Evolutionary conservation across 2,113 vertebrate genomes (phyloP).

Genomic region (Clarias batrachus): DNA sequence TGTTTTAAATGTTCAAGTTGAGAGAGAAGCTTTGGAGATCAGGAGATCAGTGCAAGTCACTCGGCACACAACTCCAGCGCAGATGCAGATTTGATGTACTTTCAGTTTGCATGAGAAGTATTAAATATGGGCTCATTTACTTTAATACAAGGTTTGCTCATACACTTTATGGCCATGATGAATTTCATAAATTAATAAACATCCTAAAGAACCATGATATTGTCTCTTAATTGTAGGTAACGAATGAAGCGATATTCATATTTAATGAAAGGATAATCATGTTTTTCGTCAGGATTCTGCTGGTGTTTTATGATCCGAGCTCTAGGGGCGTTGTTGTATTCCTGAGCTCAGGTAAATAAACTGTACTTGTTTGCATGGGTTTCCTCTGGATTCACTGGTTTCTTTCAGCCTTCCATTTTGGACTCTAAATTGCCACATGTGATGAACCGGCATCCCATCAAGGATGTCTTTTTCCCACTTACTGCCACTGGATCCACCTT

Average conservation of each 20-base stretch:
- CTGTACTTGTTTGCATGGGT: background rate
- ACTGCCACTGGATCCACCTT: background rate
- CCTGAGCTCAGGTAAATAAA: background rate
- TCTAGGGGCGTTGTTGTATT: background rate
- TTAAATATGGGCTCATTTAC: slow-evolving; percentile 38
- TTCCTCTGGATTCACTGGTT: background rate
- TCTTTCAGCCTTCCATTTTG: background rate
- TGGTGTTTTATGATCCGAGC: background rate
- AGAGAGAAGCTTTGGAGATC: slow-evolving; percentile 20
- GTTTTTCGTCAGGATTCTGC: background rate
- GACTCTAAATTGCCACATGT: background rate
- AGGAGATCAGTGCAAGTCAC: background rate
- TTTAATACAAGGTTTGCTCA: background rate
- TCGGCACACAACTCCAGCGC: background rate
- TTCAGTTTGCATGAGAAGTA: slow-evolving; percentile 35
- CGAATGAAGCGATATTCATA: background rate
- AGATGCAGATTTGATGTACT: slow-evolving; percentile 50
- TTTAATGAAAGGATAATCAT: background rate
- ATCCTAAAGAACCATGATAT: background rate
- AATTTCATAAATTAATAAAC: slow-evolving; percentile 47
- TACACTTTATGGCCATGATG: background rate
- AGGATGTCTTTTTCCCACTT: background rate
- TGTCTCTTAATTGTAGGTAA: background rate
- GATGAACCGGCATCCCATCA: background rate
- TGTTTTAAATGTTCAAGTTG: slow-evolving; percentile 54